Evolutionary conservation across 2,797 vertebrate genomes (phyloP), one percentile per base, ranked within the genome.

Genomic region (Brotula barbata): DNA sequence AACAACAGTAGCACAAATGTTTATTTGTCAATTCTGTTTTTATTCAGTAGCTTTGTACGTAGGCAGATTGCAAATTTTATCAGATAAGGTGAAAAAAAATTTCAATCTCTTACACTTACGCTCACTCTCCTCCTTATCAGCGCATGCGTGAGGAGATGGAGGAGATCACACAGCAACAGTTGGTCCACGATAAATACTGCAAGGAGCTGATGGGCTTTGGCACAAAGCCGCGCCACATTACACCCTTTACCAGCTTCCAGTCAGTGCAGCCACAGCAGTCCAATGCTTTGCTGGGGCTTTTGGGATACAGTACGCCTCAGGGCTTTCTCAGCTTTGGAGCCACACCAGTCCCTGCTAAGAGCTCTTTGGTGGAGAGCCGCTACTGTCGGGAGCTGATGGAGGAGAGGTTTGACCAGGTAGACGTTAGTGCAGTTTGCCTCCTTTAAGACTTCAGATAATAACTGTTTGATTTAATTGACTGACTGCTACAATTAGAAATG

Each of bases 81-180:
- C n/a, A n/a, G n/a, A n/a, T n/a, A n/a, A n/a, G n/a, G n/a, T n/a
- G n/a, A n/a, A n/a, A n/a, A n/a, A n/a, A n/a, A n/a, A n/a, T n/a
- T 8, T 28, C 25, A 4, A 28, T 8, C 13, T 10, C 34, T 36
- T 36, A 36, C 13, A 4, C 13, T 36, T 14, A 5, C 13, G 13
- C 33, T 70, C 9, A 51, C 9, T 5, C 2, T 51, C 14, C 6
- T 36, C 11, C 17, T 21, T 1, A 53, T 4, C 69, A 98, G 97
- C 96, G 97, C 44, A 93, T 99, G 87, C 92, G 96, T 21, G 97
- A 99, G 81, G 97, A 99, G 73, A 99, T 99, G 97, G 97, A 99
- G 73, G 97, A 99, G 74, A 98, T 99, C 83, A 98, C 96, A 0
- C 96, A 99, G 89, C 97, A 99, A 87, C 97, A 99, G 83, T 86